These are phyloP conservation scores for Aurelia sp. DNA, from an alignment of 30 jellyfish, hydroid and myxozoan genomes.

Conservation along the genomic window DNA sequence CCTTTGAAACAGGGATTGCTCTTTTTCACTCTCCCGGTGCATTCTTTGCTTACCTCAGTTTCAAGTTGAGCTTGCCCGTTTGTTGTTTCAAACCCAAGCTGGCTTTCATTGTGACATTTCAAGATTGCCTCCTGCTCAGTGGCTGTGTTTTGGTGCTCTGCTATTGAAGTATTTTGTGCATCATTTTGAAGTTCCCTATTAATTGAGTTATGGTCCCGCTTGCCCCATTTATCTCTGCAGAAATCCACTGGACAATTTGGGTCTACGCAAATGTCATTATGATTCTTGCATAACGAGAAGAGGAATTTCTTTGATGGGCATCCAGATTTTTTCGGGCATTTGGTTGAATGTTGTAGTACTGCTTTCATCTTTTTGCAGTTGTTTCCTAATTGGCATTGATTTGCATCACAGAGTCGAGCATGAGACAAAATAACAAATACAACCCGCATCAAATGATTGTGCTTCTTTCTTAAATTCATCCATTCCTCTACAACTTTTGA, in stretches of 20 bases:
- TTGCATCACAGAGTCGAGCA: conserved; percentile 59
- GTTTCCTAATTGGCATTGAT: conserved; percentile 40
- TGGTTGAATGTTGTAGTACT: conserved; percentile 37
- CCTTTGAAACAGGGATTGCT: no score
- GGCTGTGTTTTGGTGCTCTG: no score
- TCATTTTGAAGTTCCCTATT: no score
- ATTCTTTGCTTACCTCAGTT: no score
- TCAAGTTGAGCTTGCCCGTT: no score
- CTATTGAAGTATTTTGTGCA: no score
- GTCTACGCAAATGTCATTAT: conserved; percentile 56
- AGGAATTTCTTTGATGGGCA: conserved; percentile 66
- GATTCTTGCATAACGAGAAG: conserved; percentile 50
- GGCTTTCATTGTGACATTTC: no score
- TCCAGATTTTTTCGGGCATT: conserved; percentile 34
- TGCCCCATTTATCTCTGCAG: conserved; percentile 57
- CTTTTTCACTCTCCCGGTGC: no score
- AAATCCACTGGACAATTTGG: conserved; percentile 62
- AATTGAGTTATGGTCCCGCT: not conserved
- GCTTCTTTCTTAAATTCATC: conserved; percentile 49
- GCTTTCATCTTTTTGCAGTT: conserved; percentile 68
- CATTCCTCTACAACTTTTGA: conserved; percentile 66
- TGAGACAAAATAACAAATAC: conserved; percentile 59
- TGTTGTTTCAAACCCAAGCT: no score
- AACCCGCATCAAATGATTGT: conserved; percentile 42
- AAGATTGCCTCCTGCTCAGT: no score